Evolutionary conservation across 2,888 invertebrate species (phyloP).

Genomic region (Theretra japonica): DNA sequence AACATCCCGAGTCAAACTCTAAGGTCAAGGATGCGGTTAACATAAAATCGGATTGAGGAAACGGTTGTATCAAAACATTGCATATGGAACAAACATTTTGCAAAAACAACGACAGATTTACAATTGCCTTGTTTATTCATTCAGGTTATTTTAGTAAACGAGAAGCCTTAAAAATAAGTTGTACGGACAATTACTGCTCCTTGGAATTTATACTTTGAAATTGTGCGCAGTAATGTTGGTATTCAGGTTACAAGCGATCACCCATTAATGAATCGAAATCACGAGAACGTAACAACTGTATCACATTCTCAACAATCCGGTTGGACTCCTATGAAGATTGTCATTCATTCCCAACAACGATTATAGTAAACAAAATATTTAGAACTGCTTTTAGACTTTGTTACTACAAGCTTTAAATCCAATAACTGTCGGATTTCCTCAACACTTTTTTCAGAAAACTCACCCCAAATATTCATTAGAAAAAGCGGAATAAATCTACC

Average conservation of each 20-base stretch:
- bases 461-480: neutral
- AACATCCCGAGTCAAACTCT: neutral
- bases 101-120: neutral
- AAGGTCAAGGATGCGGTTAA: conserved; percentile 11
- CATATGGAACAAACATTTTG: neutral
- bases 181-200: too few relatives aligned
- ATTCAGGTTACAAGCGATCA: too few relatives aligned
- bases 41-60: conserved; percentile 19
- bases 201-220: too few relatives aligned
- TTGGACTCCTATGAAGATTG: too few relatives aligned
- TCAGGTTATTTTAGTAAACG: too few relatives aligned
- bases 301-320: too few relatives aligned
- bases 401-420: neutral
- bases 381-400: neutral
- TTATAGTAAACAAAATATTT: too few relatives aligned
- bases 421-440: neutral
- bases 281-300: too few relatives aligned
- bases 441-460: neutral
- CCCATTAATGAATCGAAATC: too few relatives aligned
- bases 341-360: too few relatives aligned
- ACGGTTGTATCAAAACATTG: neutral
- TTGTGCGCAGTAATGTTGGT: too few relatives aligned
- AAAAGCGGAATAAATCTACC: conserved; percentile 23
- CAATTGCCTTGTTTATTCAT: neutral
- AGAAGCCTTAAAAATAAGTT: too few relatives aligned